Percentiles rank a stretch among this genome's conserved stretches.
Evolutionary conservation across 2,797 vertebrate genomes (phyloP).

Genomic region (Pseudopleuronectes americanus): DNA sequence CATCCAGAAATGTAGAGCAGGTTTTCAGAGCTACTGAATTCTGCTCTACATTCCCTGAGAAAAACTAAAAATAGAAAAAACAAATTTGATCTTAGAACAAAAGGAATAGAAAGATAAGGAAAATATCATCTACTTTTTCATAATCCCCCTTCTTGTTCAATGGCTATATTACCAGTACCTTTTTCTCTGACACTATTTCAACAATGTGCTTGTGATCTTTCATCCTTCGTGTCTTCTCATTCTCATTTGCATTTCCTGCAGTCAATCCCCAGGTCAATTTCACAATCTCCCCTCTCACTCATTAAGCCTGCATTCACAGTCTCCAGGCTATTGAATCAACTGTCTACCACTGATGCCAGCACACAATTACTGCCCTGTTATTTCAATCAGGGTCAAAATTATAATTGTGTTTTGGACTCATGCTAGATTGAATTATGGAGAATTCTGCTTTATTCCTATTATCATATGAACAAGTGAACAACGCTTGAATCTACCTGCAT

Average conservation of each 20-base stretch:
- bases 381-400: constrained; percentile 1
- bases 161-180: not conserved
- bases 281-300: constrained; percentile 20
- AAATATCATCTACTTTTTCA: not conserved
- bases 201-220: constrained; percentile 1
- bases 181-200: not conserved
- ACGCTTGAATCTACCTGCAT: not conserved
- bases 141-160: not conserved
- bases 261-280: constrained; percentile 11
- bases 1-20: no score
- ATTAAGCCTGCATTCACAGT: constrained; percentile 22
- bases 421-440: not conserved
- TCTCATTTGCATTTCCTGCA: constrained; percentile 26
- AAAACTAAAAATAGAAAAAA: not conserved
- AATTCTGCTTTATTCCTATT: not conserved
- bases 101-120: not conserved
- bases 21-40: no score
- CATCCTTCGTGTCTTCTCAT: not conserved
- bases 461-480: not conserved
- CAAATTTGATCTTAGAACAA: not conserved
- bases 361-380: constrained; percentile 28
- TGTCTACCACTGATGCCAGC: constrained; percentile 15
- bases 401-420: not conserved
- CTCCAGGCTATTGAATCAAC: constrained; percentile 29
- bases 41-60: no score